Evolutionary conservation across 2,113 vertebrate species (phyloP).

Genomic region (Sander vitreus): DNA sequence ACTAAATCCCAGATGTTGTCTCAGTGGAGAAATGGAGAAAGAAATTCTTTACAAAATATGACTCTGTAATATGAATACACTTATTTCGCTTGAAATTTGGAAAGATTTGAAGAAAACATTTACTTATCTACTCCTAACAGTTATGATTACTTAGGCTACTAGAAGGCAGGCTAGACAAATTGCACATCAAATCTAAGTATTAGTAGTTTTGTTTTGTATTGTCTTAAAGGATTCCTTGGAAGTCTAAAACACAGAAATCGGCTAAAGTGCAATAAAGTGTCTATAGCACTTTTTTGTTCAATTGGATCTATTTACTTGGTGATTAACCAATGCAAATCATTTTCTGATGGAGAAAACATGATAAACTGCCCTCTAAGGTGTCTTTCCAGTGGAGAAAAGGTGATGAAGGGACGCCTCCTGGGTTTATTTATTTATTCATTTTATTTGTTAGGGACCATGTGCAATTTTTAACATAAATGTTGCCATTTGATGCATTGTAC

Average conservation of each 20-base stretch:
- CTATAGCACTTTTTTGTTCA: background rate
- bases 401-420: background rate
- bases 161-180: background rate
- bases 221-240: background rate
- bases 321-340: background rate
- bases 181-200: too few relatives aligned
- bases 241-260: too few relatives aligned
- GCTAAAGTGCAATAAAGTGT: background rate
- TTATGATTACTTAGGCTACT: background rate
- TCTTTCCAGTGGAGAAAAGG: too few relatives aligned
- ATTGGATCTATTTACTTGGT: background rate
- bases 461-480: too few relatives aligned
- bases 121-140: background rate
- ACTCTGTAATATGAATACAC: background rate
- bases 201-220: background rate
- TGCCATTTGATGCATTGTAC: too few relatives aligned
- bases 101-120: background rate
- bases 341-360: too few relatives aligned
- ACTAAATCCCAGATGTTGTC: slow-evolving; percentile 36
- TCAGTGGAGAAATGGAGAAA: background rate
- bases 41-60: background rate
- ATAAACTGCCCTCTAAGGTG: too few relatives aligned
- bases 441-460: too few relatives aligned
- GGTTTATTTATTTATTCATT: too few relatives aligned
- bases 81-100: background rate